Percentiles rank a stretch among this genome's conserved stretches.
Conservation (phyloP, 2,888 invertebrate species). For the Phania funesta region DNA sequence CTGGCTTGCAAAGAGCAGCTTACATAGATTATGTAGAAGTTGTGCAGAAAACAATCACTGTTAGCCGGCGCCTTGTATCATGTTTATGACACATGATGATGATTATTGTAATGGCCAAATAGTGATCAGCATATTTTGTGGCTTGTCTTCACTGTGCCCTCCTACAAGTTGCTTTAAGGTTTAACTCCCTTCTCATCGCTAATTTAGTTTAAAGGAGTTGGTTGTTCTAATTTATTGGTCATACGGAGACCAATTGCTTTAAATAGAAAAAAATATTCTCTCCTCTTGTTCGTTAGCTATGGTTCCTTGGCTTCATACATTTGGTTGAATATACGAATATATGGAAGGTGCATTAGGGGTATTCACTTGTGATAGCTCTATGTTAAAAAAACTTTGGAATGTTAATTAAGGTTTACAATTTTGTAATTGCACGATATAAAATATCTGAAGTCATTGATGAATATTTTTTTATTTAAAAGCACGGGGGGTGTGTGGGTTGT, state of each 20-base stretch:
- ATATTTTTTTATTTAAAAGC: too few species aligned
- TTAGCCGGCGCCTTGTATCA: slow-evolving; percentile 78
- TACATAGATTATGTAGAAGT: background rate
- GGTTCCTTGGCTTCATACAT: background rate
- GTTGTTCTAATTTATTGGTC: slow-evolving; percentile 77
- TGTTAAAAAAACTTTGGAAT: too few species aligned
- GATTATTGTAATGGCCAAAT: slow-evolving; percentile 69
- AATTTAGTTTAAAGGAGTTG: slow-evolving; percentile 78
- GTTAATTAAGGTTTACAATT: background rate
- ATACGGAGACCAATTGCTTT: background rate
- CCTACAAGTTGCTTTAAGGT: slow-evolving; percentile 11
- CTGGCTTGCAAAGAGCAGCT: slow-evolving; percentile 4
- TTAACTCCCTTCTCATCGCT: slow-evolving; percentile 64
- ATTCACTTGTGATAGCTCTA: background rate
- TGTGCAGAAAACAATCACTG: slow-evolving; percentile 63
- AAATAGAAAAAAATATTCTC: background rate
- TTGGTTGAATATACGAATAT: background rate
- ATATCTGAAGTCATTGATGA: too few species aligned
- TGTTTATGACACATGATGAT: slow-evolving; percentile 79
- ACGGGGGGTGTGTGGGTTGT: too few species aligned
- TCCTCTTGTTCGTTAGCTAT: background rate
- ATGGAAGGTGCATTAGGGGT: background rate
- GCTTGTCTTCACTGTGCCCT: slow-evolving; percentile 4
- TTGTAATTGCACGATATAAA: too few species aligned
- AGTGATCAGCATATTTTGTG: slow-evolving; percentile 47